Base-by-base conservation (phyloP, 2,113 vertebrate genomes). In the Pituophis catenifer region DNA sequence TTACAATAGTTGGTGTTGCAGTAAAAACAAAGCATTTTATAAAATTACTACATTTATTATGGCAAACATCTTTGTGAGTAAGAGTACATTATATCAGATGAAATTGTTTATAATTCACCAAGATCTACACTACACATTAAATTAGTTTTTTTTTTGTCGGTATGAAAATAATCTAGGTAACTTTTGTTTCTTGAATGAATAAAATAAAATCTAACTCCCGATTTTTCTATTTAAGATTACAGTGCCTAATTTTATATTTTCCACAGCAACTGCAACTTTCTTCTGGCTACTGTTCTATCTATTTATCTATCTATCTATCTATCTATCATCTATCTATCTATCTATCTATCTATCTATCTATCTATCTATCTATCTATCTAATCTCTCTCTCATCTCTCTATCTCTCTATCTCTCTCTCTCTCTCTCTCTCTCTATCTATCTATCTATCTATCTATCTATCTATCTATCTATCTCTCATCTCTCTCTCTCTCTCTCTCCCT, bases 241-340 rank as follows among this genome's bases (percentile, higher is more conserved):
- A 19, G n/a, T 0, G 7, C 7, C 38, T 38, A 75, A 75, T 8
- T 75, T 38, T 17, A 75, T n/a, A 17, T 75, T 75, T 75, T 19
- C 70, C n/a, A 38, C n/a, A 38, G n/a, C 2, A 75, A 38, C n/a
- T 33, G 15, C n/a, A 75, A 75, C 6, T 75, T 33, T 70, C 29
- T 70, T 26, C 59, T 70, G n/a, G 65, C 29, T 70, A 70, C 62
- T 70, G 62, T 13, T 3, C 12, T 19, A 3, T 0, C 44, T 48
- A n/a, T n/a, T n/a, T n/a, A n/a, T 48, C 44, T 5, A 3, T 48
- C 44, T 5, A 3, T 48, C 44, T 5, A 3, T 48, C 44, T 5
- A 3, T 44, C 44, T 44, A 3, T 44, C 44, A 0, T 5, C 26
- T 12, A 1, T n/a, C 62, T 1, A 0, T 3, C 57, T 8, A 2